phyloP scores from a whole-genome alignment of 2,888 invertebrate species.

The Papilio gigon region DNA sequence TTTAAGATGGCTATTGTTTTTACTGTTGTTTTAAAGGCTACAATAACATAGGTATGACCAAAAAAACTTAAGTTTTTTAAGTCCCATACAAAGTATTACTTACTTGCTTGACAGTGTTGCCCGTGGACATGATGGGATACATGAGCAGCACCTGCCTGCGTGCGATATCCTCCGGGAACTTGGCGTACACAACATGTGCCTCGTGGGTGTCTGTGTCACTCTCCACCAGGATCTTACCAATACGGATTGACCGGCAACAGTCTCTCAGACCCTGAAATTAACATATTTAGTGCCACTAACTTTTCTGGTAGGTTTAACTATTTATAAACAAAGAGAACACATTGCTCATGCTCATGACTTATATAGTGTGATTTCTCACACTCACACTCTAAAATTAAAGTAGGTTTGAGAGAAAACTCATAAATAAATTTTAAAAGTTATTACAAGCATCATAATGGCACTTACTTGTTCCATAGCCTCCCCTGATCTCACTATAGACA shows the following conservation, averaged over 20 bases:
- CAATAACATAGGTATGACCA: too few relatives aligned
- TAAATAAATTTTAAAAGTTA: too few relatives aligned
- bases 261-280: conserved; percentile 89
- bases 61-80: too few relatives aligned
- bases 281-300: background rate
- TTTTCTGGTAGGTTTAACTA: too few relatives aligned
- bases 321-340: too few relatives aligned
- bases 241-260: conserved; percentile 98
- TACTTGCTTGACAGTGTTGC: conserved; percentile 94
- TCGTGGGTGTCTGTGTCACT: conserved; percentile 98
- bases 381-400: too few relatives aligned
- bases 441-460: background rate
- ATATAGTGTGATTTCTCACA: too few relatives aligned
- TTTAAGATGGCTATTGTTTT: too few relatives aligned
- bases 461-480: conserved; percentile 96
- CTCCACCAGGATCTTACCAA: conserved; percentile 98
- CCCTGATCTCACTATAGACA: conserved; percentile 96
- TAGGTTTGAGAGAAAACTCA: too few relatives aligned
- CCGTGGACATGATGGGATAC: conserved; percentile 99
- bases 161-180: conserved; percentile 97
- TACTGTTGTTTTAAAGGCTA: too few relatives aligned
- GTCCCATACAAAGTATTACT: background rate
- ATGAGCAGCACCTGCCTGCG: conserved; percentile 94
- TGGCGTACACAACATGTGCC: conserved; percentile 97
- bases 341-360: too few relatives aligned